Percentiles rank a stretch among this genome's conserved stretches.
These are phyloP conservation scores for Dasyprocta punctata DNA, from an alignment of 2,113 vertebrate species.

Conservation along the genomic window DNA sequence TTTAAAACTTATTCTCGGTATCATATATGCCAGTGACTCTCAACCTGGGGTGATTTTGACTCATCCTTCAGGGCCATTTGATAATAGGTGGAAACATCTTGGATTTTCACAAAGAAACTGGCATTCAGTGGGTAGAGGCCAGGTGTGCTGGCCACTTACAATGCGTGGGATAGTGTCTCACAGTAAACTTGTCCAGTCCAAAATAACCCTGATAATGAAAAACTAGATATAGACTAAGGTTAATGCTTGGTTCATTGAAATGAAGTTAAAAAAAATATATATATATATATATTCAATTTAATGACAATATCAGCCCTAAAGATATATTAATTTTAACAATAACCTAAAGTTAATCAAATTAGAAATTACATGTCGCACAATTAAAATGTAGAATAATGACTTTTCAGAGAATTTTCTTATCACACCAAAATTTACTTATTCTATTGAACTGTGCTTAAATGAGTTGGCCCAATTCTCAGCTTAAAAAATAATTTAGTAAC, in stretches of 20 bases:
- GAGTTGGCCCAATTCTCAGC: neutral
- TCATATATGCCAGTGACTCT: neutral
- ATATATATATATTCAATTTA: neutral
- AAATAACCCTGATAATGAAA: neutral
- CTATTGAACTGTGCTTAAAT: neutral
- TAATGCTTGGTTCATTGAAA: neutral
- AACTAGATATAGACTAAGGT: neutral
- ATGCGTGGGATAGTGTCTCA: neutral
- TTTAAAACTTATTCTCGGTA: neutral
- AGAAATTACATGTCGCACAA: neutral
- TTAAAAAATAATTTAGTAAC: conserved; percentile 32
- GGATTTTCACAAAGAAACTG: neutral
- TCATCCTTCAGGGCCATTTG: neutral
- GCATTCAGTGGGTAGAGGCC: neutral
- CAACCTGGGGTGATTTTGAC: neutral
- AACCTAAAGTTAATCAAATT: neutral
- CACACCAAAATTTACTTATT: neutral
- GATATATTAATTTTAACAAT: neutral
- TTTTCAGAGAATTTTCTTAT: neutral
- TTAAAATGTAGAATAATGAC: neutral
- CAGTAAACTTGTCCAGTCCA: neutral
- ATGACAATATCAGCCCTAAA: neutral
- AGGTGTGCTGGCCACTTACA: neutral
- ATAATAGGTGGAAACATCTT: neutral
- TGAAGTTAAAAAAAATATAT: neutral